phyloP scores from a whole-genome alignment of 2,888 invertebrate genomes.

The Halictus quadricinctus region DNA sequence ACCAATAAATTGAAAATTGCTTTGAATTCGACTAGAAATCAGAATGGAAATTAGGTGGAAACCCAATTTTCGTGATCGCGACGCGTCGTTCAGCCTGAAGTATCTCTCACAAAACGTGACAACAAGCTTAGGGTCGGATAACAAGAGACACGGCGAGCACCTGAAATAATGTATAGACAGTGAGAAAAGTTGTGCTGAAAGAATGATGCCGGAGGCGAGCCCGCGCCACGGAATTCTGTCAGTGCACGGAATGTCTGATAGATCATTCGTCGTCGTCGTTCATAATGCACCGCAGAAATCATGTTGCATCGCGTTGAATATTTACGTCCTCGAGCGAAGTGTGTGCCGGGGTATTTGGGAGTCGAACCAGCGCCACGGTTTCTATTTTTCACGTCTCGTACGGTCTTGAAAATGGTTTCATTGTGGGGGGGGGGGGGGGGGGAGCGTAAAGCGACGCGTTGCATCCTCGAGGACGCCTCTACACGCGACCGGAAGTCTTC shows the following conservation, averaged over 20 bases:
- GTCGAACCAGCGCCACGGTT: background rate
- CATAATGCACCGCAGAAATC: conserved; percentile 13
- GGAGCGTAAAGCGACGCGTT: background rate
- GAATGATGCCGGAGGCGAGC: background rate
- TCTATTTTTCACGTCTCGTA: conserved; percentile 9
- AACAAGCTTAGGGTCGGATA: background rate
- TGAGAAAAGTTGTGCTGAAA: background rate
- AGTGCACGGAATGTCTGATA: background rate
- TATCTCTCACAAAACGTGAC: background rate
- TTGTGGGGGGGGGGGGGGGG: background rate
- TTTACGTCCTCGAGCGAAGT: background rate
- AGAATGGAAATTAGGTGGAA: background rate
- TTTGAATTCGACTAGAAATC: background rate
- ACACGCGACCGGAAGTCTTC: background rate
- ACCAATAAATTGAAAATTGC: too few species aligned
- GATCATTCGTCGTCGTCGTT: background rate
- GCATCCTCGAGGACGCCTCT: background rate
- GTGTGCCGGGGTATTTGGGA: background rate
- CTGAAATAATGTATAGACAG: background rate
- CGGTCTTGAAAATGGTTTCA: conserved; percentile 18
- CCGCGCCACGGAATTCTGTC: background rate
- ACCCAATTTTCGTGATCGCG: background rate
- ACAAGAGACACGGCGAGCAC: background rate
- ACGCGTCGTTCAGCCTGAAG: too few species aligned
- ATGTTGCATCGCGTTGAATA: conserved; percentile 17